Conservation (phyloP, 2,888 invertebrate species). For the Dioctria linearis region DNA sequence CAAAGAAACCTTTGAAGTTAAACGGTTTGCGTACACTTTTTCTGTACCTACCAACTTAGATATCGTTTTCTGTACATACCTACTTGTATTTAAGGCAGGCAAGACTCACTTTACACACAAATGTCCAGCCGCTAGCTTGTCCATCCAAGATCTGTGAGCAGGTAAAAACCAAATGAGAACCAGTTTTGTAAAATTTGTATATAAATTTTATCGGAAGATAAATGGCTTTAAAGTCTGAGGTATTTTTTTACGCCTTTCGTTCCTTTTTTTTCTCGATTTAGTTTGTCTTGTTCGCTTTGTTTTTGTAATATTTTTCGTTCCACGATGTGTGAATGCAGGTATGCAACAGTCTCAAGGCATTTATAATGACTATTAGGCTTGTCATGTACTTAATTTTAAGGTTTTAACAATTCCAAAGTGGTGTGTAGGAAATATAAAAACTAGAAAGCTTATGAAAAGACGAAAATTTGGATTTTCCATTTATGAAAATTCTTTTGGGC, state of each 20-base stretch:
- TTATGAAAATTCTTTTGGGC: too few species aligned
- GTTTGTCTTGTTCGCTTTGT: constrained; percentile 38
- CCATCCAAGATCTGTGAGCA: constrained; percentile 54
- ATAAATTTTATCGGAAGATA: constrained; percentile 55
- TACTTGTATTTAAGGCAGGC: constrained; percentile 15
- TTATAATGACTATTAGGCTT: too few species aligned
- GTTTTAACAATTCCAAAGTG: too few species aligned
- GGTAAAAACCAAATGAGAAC: constrained; percentile 58
- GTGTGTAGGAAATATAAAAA: too few species aligned
- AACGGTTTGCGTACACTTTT: not conserved
- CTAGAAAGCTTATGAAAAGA: too few species aligned
- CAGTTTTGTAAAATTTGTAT: constrained; percentile 57
- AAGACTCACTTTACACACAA: constrained; percentile 5
- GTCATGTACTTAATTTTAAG: too few species aligned
- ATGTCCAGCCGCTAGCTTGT: constrained; percentile 42
- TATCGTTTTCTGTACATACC: not conserved
- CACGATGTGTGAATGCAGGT: not conserved
- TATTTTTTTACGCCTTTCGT: constrained; percentile 28
- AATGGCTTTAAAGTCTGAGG: constrained; percentile 48
- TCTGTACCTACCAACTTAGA: constrained; percentile 4
- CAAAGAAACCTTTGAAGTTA: not conserved
- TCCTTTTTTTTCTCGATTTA: not conserved
- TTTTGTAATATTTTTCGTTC: constrained; percentile 9
- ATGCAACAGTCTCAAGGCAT: too few species aligned
- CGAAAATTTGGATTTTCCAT: too few species aligned